Evolutionary conservation across 2,797 vertebrate genomes (phyloP).

Genomic region (Gouania willdenowi): DNA sequence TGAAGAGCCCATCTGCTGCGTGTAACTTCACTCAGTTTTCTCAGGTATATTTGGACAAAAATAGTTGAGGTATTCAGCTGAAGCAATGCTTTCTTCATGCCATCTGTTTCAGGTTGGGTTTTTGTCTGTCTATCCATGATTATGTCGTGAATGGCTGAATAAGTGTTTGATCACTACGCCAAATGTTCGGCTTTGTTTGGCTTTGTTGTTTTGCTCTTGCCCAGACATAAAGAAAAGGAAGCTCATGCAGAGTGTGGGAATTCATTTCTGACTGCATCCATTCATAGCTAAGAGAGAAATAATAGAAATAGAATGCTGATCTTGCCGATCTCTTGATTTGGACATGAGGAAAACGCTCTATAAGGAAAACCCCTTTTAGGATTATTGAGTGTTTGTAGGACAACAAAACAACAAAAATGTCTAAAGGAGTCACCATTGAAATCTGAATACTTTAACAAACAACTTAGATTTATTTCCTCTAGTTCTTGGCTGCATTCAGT

Average conservation of each 20-base stretch:
- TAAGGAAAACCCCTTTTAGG: too few species aligned
- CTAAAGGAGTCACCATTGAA: too few species aligned
- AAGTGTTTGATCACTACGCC: slow-evolving; percentile 44
- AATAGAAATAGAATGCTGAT: slow-evolving; percentile 40
- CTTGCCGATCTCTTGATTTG: slow-evolving; percentile 7
- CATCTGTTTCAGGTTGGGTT: slow-evolving; percentile 37
- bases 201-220: slow-evolving; percentile 49
- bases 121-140: slow-evolving; percentile 35
- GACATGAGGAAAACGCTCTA: too few species aligned
- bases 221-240: slow-evolving; percentile 28
- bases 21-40: slow-evolving; percentile 24
- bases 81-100: slow-evolving; percentile 28
- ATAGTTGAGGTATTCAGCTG: slow-evolving; percentile 35
- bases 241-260: slow-evolving; percentile 27
- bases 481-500: too few species aligned
- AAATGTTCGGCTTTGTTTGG: slow-evolving; percentile 44
- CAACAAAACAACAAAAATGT: too few species aligned
- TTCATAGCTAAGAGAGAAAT: slow-evolving; percentile 31
- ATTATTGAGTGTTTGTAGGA: too few species aligned
- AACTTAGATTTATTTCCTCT: too few species aligned
- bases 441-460: too few species aligned
- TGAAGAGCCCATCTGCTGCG: slow-evolving; percentile 31
- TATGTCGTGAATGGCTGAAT: slow-evolving; percentile 39
- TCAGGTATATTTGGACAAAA: slow-evolving; percentile 35
- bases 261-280: slow-evolving; percentile 21